Evolutionary conservation across 2,888 invertebrate species (phyloP).

Genomic region (Loripinus fragilis): DNA sequence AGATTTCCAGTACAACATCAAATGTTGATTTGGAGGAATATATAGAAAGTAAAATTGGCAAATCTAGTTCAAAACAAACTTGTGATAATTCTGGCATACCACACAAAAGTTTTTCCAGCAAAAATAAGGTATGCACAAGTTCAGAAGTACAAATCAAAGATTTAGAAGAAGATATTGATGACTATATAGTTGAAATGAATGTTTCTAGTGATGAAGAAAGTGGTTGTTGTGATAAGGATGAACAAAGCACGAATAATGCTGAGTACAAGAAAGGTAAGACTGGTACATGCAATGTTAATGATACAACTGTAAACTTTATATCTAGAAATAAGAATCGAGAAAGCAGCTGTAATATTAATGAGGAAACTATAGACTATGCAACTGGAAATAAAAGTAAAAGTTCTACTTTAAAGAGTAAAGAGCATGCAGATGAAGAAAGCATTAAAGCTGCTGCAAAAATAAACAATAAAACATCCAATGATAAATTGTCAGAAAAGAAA

Average conservation of each 20-base stretch:
- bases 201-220: constrained; percentile 20
- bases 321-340: neutral
- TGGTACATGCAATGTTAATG: neutral
- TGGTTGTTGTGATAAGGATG: neutral
- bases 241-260: neutral
- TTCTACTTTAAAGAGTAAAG: no score
- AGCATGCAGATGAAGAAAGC: no score
- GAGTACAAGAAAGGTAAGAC: neutral
- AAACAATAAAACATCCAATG: neutral
- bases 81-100: neutral
- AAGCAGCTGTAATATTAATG: neutral
- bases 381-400: neutral
- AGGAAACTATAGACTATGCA: neutral
- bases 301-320: neutral
- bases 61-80: neutral
- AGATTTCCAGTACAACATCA: constrained; percentile 14
- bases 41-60: neutral
- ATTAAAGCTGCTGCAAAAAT: no score
- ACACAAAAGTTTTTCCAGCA: neutral
- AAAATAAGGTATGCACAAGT: neutral
- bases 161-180: constrained; percentile 13
- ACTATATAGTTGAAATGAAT: constrained; percentile 11
- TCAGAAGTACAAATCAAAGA: constrained; percentile 8
- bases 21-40: neutral
- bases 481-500: neutral